Evolutionary conservation across 2,113 vertebrate species (phyloP), one percentile per base, ranked within the genome.

Genomic region (Acanthisitta chloris): DNA sequence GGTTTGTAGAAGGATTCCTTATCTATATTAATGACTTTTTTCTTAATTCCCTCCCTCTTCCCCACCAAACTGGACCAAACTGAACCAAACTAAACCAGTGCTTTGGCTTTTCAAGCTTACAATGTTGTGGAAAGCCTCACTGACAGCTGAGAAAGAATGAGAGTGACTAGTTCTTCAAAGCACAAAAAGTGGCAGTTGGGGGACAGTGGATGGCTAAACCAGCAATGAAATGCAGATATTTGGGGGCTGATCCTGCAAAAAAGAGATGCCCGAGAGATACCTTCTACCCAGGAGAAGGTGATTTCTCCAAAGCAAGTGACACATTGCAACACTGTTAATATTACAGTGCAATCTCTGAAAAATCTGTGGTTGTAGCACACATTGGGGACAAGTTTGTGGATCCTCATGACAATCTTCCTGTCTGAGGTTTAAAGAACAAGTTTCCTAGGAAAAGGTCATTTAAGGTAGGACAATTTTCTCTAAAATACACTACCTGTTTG

Each of bases 201-300:
- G 18, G 86, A 55, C 2, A 16, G 38, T 3, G 0, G 0, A 31
- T 49, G 18, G 65, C 15, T 83, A 54, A 90, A 92, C 0, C 8
- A 61, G 19, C 14, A 42, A 38, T 15, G 33, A 72, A 80, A 92
- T n/a, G 31, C 14, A 52, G 26, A 61, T 10, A 52, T 70, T 67
- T 55, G 26, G 38, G 55, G 28, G 31, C 25, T 36, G 10, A 49
- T 67, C 18, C 29, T 93, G 38, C 20, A 81, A 51, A 88, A 88
- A 88, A 15, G 29, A 43, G 46, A 17, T 66, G 46, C 24, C 51
- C 19, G 21, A 83, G 49, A 65, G 64, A 33, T 6, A 54, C 11
- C 8, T 82, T 71, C 40, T 4, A 61, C n/a, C 17, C 23, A 31
- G 40, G 21, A 70, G 21, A 18, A 59, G 40, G 12, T 4, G 14